Evolutionary conservation across 2,888 invertebrate genomes (phyloP).

Genomic region (Subacronicta megacephala): DNA sequence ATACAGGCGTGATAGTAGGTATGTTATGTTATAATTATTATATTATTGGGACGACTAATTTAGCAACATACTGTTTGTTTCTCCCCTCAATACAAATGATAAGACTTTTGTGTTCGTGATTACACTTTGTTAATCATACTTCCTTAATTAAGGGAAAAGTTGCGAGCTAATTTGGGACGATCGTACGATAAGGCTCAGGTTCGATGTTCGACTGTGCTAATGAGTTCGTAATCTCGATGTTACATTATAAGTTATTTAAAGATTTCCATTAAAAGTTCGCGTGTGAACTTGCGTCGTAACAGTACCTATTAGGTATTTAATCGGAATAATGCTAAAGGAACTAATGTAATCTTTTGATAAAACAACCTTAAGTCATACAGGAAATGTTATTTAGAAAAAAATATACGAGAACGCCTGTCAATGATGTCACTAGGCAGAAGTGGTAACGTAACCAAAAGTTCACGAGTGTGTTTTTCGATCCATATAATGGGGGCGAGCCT

Average conservation of each 20-base stretch:
- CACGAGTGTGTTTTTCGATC: too few relatives aligned
- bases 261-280: conserved; percentile 68
- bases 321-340: conserved; percentile 28
- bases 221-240: conserved; percentile 73
- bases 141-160: conserved; percentile 87
- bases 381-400: conserved; percentile 1
- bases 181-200: conserved; percentile 77
- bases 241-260: conserved; percentile 65
- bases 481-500: too few relatives aligned
- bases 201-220: conserved; percentile 75
- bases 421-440: too few relatives aligned
- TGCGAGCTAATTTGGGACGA: conserved; percentile 81
- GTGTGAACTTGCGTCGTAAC: conserved; percentile 58
- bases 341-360: conserved; percentile 34
- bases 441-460: not conserved
- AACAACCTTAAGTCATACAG: conserved; percentile 11
- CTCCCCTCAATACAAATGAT: conserved; percentile 72
- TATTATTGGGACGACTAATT: conserved; percentile 42
- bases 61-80: conserved; percentile 38
- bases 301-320: conserved; percentile 47
- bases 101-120: conserved; percentile 88
- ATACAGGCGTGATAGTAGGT: too few relatives aligned
- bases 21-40: too few relatives aligned
- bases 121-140: conserved; percentile 88
- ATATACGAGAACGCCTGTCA: too few relatives aligned